Conservation (phyloP, 2,797 vertebrate genomes). For the Otus scops region DNA sequence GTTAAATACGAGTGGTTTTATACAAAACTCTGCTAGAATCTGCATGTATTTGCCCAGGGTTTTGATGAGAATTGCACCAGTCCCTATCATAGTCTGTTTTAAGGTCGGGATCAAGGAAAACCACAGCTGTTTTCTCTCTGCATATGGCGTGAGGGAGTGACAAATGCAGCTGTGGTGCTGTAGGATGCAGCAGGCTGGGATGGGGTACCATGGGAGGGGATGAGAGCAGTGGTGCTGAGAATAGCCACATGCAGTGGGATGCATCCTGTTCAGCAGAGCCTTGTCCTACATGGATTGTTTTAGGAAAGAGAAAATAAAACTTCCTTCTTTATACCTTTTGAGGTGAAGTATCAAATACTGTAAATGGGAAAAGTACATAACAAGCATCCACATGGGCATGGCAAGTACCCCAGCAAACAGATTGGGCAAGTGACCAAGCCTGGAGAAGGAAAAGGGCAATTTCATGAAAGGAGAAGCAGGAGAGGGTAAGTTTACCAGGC, state of each 20-base stretch:
- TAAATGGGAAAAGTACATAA: background rate
- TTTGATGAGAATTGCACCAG: background rate
- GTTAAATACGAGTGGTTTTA: background rate
- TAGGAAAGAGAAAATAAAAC: background rate
- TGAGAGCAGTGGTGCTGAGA: background rate
- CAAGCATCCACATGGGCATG: background rate
- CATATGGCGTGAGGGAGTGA: background rate
- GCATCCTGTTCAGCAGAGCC: background rate
- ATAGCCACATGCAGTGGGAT: fast-evolving
- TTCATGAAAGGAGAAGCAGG: background rate
- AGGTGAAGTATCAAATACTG: background rate
- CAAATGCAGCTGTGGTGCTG: background rate
- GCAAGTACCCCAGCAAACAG: background rate
- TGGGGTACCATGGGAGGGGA: background rate
- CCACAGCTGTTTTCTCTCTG: background rate
- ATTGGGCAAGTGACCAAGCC: background rate
- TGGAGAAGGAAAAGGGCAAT: background rate
- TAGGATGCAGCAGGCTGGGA: background rate
- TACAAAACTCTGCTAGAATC: background rate
- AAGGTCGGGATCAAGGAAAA: background rate
- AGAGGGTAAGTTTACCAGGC: background rate
- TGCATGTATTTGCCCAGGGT: background rate
- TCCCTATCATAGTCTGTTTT: background rate
- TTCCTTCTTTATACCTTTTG: background rate
- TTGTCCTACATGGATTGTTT: background rate